Conservation (phyloP, 2,888 invertebrate species). For the Anoncus sp. region DNA sequence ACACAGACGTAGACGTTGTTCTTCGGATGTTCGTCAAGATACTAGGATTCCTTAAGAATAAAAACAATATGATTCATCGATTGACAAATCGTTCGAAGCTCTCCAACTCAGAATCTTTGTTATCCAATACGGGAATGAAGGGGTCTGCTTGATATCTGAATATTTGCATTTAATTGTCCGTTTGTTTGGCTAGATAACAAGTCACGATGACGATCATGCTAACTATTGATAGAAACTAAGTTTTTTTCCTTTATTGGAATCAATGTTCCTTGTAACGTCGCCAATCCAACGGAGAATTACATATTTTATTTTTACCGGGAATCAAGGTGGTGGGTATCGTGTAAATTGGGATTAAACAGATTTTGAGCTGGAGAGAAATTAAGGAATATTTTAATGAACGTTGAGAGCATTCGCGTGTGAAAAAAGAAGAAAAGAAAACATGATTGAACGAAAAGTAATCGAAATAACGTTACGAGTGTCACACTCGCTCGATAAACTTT, state of each 20-base stretch:
- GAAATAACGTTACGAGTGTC: not conserved
- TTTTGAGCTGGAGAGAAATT: constrained; percentile 33
- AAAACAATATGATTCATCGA: not conserved
- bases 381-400: not conserved
- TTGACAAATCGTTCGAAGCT: not conserved
- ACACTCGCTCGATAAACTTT: constrained; percentile 46
- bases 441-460: not conserved
- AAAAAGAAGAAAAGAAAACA: not conserved
- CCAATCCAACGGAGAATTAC: not conserved
- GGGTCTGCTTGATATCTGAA: not conserved
- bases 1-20: not conserved
- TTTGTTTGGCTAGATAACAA: not conserved
- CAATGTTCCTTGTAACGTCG: not conserved
- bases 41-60: not conserved
- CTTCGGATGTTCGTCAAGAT: not conserved
- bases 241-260: not conserved
- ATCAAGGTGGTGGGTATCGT: constrained; percentile 16
- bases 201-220: not conserved
- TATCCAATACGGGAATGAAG: not conserved
- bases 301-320: not conserved
- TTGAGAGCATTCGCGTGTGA: not conserved
- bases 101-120: constrained; percentile 28
- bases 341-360: constrained; percentile 7
- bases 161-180: not conserved
- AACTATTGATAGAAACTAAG: not conserved